A percentile compares a stretch with the other conserved stretches of the same genome.
Conservation (phyloP, 2,113 vertebrate species). For the Peromyscus leucopus region DNA sequence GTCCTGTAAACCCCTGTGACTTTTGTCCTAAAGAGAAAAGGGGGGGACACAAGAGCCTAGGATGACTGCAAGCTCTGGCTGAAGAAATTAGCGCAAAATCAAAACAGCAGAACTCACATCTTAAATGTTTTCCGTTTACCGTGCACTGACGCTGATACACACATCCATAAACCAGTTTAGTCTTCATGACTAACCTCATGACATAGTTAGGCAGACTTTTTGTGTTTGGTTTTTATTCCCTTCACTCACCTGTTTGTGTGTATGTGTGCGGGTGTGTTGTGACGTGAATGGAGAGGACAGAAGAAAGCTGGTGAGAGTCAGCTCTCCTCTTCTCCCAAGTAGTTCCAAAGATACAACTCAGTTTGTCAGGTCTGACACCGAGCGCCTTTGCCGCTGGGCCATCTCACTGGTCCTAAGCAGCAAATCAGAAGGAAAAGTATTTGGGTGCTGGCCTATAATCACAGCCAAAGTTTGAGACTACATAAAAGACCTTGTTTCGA, state of each 20-base stretch:
- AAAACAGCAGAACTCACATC: not conserved
- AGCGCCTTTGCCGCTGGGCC: not conserved
- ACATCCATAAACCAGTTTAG: not conserved
- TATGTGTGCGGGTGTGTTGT: too few relatives aligned
- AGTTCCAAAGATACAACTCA: not conserved
- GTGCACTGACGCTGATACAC: not conserved
- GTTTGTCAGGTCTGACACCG: not conserved
- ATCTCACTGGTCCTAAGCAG: not conserved
- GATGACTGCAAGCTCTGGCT: not conserved
- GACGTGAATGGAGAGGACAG: not conserved
- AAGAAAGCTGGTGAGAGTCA: too few relatives aligned
- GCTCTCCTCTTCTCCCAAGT: not conserved
- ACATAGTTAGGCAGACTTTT: not conserved
- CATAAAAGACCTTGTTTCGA: not conserved
- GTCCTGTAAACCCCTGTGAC: not conserved
- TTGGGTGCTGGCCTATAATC: not conserved
- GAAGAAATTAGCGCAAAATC: not conserved
- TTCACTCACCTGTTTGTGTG: too few relatives aligned
- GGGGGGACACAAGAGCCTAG: not conserved
- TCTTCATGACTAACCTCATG: not conserved
- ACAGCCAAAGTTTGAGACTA: not conserved
- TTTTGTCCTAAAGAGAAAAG: not conserved
- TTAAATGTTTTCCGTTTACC: not conserved
- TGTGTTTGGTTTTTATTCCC: not conserved
- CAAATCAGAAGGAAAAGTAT: conserved; percentile 7